phyloP scores from a whole-genome alignment of 2,888 invertebrate species.

The Cerceris rybyensis region DNA sequence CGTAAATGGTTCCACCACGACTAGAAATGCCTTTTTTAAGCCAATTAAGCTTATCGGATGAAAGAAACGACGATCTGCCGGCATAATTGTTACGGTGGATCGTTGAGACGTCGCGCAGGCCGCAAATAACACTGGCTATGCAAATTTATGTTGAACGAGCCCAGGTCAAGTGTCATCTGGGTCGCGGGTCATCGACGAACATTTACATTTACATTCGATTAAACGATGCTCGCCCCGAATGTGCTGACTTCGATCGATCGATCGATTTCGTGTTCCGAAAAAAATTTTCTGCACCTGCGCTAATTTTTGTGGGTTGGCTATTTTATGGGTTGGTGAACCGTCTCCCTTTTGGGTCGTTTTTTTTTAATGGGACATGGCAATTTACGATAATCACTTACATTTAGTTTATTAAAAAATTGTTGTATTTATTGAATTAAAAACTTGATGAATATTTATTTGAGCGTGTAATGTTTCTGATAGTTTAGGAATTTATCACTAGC shows the following conservation, averaged over 20 bases:
- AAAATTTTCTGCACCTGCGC: constrained; percentile 27
- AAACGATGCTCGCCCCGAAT: constrained; percentile 58
- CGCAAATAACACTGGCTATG: constrained; percentile 72
- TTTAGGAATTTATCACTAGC: no score
- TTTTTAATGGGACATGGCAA: background rate
- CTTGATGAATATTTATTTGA: background rate
- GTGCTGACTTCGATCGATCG: constrained; percentile 56
- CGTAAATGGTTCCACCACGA: constrained; percentile 7
- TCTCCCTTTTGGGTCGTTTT: background rate
- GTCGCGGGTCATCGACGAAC: constrained; percentile 67
- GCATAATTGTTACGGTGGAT: constrained; percentile 61
- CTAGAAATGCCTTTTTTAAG: constrained; percentile 68
- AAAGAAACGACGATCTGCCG: constrained; percentile 66
- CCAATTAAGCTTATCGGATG: constrained; percentile 72
- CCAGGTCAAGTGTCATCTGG: constrained; percentile 75
- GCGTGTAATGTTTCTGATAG: no score
- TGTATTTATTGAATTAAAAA: background rate
- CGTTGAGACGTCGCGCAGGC: constrained; percentile 29
- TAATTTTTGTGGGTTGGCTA: background rate
- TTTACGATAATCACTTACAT: background rate
- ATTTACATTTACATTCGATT: constrained; percentile 76
- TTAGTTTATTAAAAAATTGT: background rate
- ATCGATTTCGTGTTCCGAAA: constrained; percentile 34
- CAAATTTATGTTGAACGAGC: constrained; percentile 79
- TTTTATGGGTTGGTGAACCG: no score